phyloP scores from a whole-genome alignment of 1,140 invertebrate genomes.

The Pseudomyrmex sp. region DNA sequence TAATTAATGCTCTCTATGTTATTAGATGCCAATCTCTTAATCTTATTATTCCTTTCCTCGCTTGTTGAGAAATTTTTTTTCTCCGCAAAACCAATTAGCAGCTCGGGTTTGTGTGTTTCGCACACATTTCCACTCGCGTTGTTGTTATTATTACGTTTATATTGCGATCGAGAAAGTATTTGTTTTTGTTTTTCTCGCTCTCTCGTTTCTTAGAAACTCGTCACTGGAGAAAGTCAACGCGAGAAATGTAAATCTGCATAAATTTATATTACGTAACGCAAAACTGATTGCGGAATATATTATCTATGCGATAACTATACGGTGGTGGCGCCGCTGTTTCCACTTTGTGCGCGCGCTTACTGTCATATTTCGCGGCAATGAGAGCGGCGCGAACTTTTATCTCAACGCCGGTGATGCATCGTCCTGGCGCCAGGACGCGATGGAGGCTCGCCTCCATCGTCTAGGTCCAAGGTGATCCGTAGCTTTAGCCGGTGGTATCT shows the following conservation, averaged over 20 bases:
- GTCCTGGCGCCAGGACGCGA: slow-evolving; percentile 2
- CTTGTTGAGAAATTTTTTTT: background rate
- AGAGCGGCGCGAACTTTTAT: slow-evolving; percentile 64
- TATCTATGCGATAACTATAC: slow-evolving; percentile 56
- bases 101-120: slow-evolving; percentile 14
- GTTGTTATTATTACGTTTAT: background rate
- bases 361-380: slow-evolving; percentile 63
- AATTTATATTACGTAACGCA: background rate
- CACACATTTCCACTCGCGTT: background rate
- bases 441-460: slow-evolving; percentile 13
- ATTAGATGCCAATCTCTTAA: background rate
- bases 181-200: background rate
- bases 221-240: too few relatives aligned
- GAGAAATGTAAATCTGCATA: background rate
- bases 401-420: slow-evolving; percentile 55
- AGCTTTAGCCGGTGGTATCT: slow-evolving; percentile 11
- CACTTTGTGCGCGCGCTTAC: slow-evolving; percentile 14
- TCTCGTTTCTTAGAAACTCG: too few relatives aligned
- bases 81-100: slow-evolving; percentile 41
- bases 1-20: slow-evolving; percentile 58
- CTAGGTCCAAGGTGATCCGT: slow-evolving; percentile 26
- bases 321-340: background rate
- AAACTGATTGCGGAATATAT: slow-evolving; percentile 24
- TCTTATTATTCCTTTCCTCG: background rate
- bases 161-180: background rate